Conservation (phyloP, 2,113 vertebrate genomes). For the Collichthys lucidus region DNA sequence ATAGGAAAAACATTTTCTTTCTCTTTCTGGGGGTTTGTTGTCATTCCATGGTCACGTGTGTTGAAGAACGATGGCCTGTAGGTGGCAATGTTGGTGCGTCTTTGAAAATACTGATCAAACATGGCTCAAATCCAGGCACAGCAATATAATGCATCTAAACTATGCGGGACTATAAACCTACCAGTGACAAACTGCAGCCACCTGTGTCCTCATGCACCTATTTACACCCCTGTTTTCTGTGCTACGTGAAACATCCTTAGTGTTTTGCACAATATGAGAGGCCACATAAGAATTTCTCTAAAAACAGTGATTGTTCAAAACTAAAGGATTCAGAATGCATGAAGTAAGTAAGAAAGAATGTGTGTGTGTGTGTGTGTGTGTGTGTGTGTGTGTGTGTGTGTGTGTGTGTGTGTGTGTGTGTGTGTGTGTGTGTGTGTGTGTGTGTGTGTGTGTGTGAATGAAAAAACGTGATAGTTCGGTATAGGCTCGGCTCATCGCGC, state of each 20-base stretch:
- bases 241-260: background rate
- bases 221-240: background rate
- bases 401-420: background rate
- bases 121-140: background rate
- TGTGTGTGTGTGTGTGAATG: background rate
- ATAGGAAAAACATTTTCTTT: too few relatives aligned
- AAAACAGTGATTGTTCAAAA: background rate
- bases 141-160: background rate
- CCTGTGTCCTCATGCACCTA: background rate
- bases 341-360: background rate
- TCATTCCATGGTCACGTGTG: slow-evolving; percentile 1
- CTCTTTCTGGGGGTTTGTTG: too few relatives aligned
- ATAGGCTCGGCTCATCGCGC: background rate
- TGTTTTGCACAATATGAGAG: background rate
- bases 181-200: background rate
- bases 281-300: background rate
- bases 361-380: too few relatives aligned
- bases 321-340: background rate
- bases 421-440: background rate
- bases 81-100: slow-evolving; percentile 19
- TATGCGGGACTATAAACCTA: background rate
- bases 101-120: background rate
- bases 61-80: slow-evolving; percentile 5
- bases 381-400: too few relatives aligned
- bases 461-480: slow-evolving; percentile 9